Base-by-base conservation (phyloP, 2,888 invertebrate species). In the Ophion obscuratus region DNA sequence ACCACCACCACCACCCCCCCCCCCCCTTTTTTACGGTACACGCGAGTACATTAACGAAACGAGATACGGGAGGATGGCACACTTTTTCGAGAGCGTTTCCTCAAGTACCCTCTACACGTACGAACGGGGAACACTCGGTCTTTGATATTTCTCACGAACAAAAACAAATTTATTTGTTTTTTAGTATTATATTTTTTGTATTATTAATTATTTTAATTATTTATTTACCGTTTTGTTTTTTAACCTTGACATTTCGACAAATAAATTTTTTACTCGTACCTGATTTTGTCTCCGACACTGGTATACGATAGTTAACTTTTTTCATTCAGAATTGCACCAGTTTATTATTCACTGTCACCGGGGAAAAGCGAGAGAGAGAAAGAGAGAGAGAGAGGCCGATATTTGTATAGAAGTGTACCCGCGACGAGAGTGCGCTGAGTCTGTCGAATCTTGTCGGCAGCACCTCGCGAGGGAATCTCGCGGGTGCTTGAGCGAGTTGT, bases 61-160 rank as follows among this genome's bases (percentile, higher is more conserved):
- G 85, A 80, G 83, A 86, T 68, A 62, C 73, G 44, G 44, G 44
- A 68, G 70, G 73, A 86, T 83, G 86, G 82, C 86, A 86, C 76
- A 86, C 86, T 86, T 86, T 81, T 81, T 20, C 68, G 71, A 76
- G 76, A 47, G 77, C 77, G 80, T 81, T 81, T 80, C 81, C 76
- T 76, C 81, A 59, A 68, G 61, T 81, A 68, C 31, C 31, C 31
- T 31, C 31, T 31, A 31, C 31, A 31, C 31, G 31, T 31, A 31
- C 7, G 9, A 7, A 40, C 40, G 40, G 9, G 40, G 9, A 40
- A 40, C 40, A 5, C 9, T 40, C 7, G 7, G 7, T 40, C 40
- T 40, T 40, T 40, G 7, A 40, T 40, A 40, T 40, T 40, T 9
- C 40, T 40, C 40, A 9, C 9, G 1, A 40, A 4, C 4, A 4